A percentile compares a stretch with the other conserved stretches of the same genome.
Evolutionary conservation across 2,888 invertebrate species (phyloP).

Genomic region (Mallateleia sp.): DNA sequence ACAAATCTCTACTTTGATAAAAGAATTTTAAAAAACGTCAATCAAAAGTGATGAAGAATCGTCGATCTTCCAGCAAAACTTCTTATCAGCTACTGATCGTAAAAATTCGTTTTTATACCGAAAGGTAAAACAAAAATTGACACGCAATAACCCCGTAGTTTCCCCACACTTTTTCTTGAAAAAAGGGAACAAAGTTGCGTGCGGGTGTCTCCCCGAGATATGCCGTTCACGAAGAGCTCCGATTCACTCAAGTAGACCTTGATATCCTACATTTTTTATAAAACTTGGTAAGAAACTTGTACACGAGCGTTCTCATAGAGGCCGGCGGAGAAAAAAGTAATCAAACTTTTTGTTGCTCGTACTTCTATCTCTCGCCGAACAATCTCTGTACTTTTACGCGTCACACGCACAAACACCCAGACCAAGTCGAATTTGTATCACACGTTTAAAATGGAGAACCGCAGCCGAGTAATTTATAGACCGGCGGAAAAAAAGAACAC

Average conservation of each 20-base stretch:
- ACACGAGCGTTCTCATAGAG: conserved; percentile 39
- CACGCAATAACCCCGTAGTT: too few species aligned
- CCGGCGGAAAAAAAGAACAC: background rate
- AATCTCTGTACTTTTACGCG: conserved; percentile 36
- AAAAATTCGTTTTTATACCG: too few species aligned
- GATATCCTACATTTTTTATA: conserved; percentile 58
- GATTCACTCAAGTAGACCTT: conserved; percentile 52
- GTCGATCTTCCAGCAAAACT: too few species aligned
- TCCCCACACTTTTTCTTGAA: too few species aligned
- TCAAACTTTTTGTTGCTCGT: conserved; percentile 40
- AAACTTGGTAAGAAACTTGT: conserved; percentile 55
- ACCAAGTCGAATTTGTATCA: conserved; percentile 30
- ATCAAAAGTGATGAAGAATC: too few species aligned
- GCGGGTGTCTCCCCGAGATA: conserved; percentile 34
- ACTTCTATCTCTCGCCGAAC: conserved; percentile 32
- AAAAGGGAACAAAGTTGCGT: conserved; percentile 38
- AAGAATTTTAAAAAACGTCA: too few species aligned
- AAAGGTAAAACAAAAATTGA: too few species aligned
- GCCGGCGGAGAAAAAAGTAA: conserved; percentile 36
- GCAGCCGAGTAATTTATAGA: conserved; percentile 30
- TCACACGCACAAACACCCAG: conserved; percentile 18
- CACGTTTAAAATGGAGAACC: conserved; percentile 30
- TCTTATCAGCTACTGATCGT: too few species aligned
- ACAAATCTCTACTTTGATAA: too few species aligned
- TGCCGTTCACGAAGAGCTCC: conserved; percentile 10